Evolutionary conservation across 2,888 invertebrate genomes (phyloP), one percentile per base, ranked within the genome.

Genomic region (Epiblema foenella): DNA sequence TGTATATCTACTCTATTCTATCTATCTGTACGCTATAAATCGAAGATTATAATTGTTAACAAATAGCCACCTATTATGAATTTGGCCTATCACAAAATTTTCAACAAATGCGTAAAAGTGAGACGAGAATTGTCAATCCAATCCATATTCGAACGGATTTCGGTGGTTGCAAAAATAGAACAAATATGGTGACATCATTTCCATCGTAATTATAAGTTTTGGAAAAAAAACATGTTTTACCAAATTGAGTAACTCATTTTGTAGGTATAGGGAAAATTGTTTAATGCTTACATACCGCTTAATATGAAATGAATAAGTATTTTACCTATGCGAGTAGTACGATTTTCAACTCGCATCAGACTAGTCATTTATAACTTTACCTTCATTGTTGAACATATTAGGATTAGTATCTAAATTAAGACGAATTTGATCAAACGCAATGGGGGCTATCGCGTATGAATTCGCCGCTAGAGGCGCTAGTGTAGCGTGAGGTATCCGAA

Each of bases 321-420:
- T 33, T 33, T 33, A 64, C 64, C 37, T n/a, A 37, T 52, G 52
- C 17, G 56, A 51, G 18, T 18, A 62, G 33, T 33, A 15, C 39
- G 51, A 46, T 46, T 20, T 68, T 68, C 46, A 42, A 46, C 65
- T 54, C 33, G 65, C 46, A 42, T 60, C 46, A 70, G 59, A 70
- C 70, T 70, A 70, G 70, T 70, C 70, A 70, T 60, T 69, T 42
- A 59, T 52, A 60, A 59, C 58, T 58, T 51, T 67, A 68, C 11
- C 39, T 56, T 33, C 46, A 56, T 52, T 65, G 65, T 17, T 65
- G 18, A 17, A 18, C 39, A 18, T 20, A 65, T 58, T 59, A 46
- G 20, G 59, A 60, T 65, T 59, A 65, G 59, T 66, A 20, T 60
- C 52, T 69, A 46, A 49, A 65, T 65, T 65, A 46, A 65, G 64